Percentiles rank a stretch among this genome's conserved stretches.
These are phyloP conservation scores for Epinephelus cyanopodus DNA, from an alignment of 2,113 vertebrate genomes.

Conservation along the genomic window DNA sequence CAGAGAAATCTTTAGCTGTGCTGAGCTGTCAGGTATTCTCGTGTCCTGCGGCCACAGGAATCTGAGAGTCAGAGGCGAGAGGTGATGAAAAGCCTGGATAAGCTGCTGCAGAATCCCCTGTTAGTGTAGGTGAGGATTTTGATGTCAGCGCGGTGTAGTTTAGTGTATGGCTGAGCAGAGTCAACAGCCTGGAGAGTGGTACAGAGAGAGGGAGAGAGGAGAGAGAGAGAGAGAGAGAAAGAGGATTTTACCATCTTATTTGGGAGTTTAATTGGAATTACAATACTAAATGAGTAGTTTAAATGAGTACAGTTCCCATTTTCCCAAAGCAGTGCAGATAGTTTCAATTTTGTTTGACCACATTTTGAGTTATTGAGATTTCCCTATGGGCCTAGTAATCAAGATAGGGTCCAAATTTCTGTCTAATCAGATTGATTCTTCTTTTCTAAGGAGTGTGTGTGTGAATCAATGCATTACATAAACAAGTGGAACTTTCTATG, in stretches of 20 bases:
- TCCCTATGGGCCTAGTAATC: background rate
- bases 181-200: slow-evolving; percentile 15
- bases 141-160: background rate
- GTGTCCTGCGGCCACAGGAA: background rate
- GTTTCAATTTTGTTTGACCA: background rate
- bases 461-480: background rate
- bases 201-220: no score
- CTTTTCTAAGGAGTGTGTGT: background rate
- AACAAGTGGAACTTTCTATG: background rate
- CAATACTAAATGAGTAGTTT: background rate
- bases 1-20: slow-evolving; percentile 31
- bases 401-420: background rate
- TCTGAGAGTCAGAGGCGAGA: background rate
- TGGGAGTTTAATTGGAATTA: background rate
- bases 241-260: background rate
- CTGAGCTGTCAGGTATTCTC: slow-evolving; percentile 40
- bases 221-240: no score
- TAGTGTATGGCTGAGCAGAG: background rate
- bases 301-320: background rate
- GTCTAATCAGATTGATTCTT: background rate
- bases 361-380: background rate
- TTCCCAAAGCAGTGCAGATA: background rate
- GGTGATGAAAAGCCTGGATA: slow-evolving; percentile 31
- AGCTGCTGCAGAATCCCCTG: slow-evolving; percentile 5
- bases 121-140: slow-evolving; percentile 7